Evolutionary conservation across 1,140 invertebrate genomes (phyloP).

Genomic region (Bemisia tabaci): DNA sequence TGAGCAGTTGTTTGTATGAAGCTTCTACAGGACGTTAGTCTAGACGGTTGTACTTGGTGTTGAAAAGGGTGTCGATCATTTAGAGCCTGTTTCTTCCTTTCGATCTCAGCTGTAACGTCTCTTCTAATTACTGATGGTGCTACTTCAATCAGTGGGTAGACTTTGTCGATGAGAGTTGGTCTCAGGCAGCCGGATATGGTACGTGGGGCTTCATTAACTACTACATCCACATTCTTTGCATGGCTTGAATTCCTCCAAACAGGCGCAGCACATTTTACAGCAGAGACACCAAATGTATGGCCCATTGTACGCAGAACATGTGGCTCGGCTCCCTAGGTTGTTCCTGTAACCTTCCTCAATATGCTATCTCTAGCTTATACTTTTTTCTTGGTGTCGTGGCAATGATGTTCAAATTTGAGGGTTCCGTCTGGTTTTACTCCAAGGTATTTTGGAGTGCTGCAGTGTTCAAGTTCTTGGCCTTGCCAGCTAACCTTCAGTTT

Average conservation of each 20-base stretch:
- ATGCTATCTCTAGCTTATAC: slow-evolving; percentile 3
- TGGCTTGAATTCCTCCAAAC: slow-evolving; percentile 9
- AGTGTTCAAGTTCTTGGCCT: slow-evolving; percentile 7
- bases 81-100: too few relatives aligned
- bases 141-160: slow-evolving; percentile 3
- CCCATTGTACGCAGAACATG: slow-evolving; percentile 7
- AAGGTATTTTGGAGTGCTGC: slow-evolving; percentile 2
- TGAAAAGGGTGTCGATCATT: too few relatives aligned
- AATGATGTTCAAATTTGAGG: slow-evolving; percentile 2
- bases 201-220: slow-evolving; percentile 2
- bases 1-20: too few relatives aligned
- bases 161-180: background rate
- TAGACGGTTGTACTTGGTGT: too few relatives aligned
- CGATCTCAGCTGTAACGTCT: too few relatives aligned
- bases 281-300: background rate
- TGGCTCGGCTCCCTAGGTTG: slow-evolving; percentile 7
- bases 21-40: too few relatives aligned
- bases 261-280: slow-evolving; percentile 7
- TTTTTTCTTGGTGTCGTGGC: slow-evolving; percentile 3
- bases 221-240: slow-evolving; percentile 8
- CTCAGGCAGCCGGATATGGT: slow-evolving; percentile 9
- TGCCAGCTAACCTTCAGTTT: slow-evolving; percentile 9
- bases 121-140: slow-evolving; percentile 8
- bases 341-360: slow-evolving; percentile 1
- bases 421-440: slow-evolving; percentile 4